Percentiles rank a stretch among this genome's conserved stretches.
Conservation (phyloP, 37 sponge, comb jelly and placozoan genomes). For the Cliona cf. orientalis region DNA sequence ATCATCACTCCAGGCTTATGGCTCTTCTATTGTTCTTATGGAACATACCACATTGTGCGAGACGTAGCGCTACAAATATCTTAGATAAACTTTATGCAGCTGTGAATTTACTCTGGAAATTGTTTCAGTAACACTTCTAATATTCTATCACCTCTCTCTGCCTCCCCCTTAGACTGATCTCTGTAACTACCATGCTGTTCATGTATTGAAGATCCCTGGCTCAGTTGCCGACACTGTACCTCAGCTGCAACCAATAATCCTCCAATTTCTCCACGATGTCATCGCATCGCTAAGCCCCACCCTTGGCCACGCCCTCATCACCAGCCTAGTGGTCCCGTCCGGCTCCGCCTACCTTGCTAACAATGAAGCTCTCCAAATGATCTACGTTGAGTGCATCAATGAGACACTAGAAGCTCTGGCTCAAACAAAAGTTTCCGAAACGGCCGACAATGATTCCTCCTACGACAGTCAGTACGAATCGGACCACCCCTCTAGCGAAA, state of each 20-base stretch:
- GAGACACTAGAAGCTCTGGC: slow-evolving; percentile 37
- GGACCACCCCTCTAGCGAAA: slow-evolving; percentile 10
- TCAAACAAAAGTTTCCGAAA: not conserved
- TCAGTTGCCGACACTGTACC: slow-evolving; percentile 14
- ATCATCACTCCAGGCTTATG: too few relatives aligned
- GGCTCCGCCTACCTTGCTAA: slow-evolving; percentile 33
- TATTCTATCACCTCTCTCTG: too few relatives aligned
- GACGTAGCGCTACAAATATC: too few relatives aligned
- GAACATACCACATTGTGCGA: too few relatives aligned
- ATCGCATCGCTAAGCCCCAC: slow-evolving; percentile 41
- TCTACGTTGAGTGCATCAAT: slow-evolving; percentile 66
- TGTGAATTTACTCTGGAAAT: too few relatives aligned
- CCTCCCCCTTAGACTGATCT: slow-evolving; percentile 42
- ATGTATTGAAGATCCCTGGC: slow-evolving; percentile 30
- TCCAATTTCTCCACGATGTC: slow-evolving; percentile 36
- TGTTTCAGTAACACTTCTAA: too few relatives aligned
- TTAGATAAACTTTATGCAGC: too few relatives aligned
- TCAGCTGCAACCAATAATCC: slow-evolving; percentile 2
- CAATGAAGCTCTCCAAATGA: slow-evolving; percentile 61
- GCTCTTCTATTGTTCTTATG: too few relatives aligned
- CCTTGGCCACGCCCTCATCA: slow-evolving; percentile 70
- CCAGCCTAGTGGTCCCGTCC: slow-evolving; percentile 23
- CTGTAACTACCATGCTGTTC: slow-evolving; percentile 59
- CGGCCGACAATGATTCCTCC: slow-evolving; percentile 20
- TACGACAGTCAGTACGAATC: slow-evolving; percentile 60